Conservation (phyloP, 2,113 vertebrate species). For the Myotis yumanensis region DNA sequence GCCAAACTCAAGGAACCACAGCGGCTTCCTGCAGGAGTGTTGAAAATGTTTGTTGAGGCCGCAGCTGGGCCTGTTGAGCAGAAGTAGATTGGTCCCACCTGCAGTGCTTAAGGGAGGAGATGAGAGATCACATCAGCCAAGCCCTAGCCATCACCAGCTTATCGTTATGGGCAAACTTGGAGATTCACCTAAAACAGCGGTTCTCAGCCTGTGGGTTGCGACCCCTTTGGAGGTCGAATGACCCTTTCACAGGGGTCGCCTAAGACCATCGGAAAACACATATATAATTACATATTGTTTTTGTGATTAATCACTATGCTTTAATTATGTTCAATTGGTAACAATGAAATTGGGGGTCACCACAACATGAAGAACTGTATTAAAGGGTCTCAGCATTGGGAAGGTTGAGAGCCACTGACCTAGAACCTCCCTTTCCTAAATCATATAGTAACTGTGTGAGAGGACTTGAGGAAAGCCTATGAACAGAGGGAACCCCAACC, state of each 20-base stretch:
- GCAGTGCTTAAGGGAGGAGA: neutral
- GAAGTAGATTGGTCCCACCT: neutral
- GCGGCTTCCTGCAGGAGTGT: neutral
- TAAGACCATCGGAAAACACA: too few species aligned
- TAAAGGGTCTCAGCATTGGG: too few species aligned
- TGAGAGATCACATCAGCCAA: accelerated
- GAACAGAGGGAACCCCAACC: neutral
- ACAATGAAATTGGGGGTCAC: too few species aligned
- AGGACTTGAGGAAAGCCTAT: neutral
- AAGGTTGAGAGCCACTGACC: neutral
- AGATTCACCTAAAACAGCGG: neutral
- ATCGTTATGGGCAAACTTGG: neutral
- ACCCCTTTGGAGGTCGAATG: too few species aligned
- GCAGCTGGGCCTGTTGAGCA: neutral
- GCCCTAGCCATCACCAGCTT: neutral
- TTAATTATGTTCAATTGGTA: too few species aligned
- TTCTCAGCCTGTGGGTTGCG: too few species aligned
- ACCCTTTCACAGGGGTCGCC: too few species aligned
- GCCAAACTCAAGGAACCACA: neutral
- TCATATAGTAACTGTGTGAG: neutral
- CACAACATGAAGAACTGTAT: too few species aligned
- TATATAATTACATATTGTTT: too few species aligned
- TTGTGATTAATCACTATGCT: too few species aligned
- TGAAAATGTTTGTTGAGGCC: neutral
- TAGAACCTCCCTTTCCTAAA: neutral